Percentiles rank a stretch among this genome's conserved stretches.
Conservation (phyloP, 2,797 vertebrate genomes). For the Xiphophorus birchmanni region DNA sequence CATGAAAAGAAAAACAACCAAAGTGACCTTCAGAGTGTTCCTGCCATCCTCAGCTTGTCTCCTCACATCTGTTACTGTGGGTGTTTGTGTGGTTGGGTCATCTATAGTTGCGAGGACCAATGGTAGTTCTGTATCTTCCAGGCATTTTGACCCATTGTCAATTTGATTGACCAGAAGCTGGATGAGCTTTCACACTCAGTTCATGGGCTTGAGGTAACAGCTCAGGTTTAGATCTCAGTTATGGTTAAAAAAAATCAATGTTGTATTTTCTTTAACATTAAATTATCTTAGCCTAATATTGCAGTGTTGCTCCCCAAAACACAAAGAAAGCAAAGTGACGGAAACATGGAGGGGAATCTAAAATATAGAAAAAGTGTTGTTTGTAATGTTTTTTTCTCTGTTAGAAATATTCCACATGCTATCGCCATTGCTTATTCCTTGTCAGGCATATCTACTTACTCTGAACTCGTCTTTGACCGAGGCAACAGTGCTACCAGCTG, state of each 20-base stretch:
- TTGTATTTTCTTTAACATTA: neutral
- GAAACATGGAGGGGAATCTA: no score
- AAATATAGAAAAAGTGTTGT: no score
- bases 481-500: neutral
- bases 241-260: neutral
- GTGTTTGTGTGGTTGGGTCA: neutral
- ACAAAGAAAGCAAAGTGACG: no score
- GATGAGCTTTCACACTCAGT: neutral
- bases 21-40: conserved; percentile 22
- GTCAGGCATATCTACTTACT: no score
- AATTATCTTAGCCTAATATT: no score
- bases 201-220: neutral
- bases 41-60: conserved; percentile 19
- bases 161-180: neutral
- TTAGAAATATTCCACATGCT: no score
- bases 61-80: conserved; percentile 25
- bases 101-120: conserved; percentile 1
- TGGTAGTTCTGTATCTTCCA: neutral
- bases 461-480: neutral
- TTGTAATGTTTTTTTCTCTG: no score
- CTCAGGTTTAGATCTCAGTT: neutral
- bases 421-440: no score
- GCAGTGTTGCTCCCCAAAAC: no score
- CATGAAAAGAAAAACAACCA: neutral
- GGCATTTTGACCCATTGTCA: conserved; percentile 8